Conservation (phyloP, 2,888 invertebrate genomes). For the Argynnis bischoffii region DNA sequence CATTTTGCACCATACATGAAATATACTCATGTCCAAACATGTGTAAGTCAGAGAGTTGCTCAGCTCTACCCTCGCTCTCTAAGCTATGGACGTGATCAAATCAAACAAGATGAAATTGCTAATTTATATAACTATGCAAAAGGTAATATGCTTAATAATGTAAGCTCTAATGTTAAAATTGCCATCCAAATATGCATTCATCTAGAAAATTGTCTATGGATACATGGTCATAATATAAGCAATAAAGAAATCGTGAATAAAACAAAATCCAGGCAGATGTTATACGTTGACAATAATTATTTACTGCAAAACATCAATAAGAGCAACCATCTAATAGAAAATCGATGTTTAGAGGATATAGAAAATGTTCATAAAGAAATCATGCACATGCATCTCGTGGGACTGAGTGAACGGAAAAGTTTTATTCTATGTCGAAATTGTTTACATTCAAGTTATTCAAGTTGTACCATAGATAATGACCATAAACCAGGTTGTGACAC, state of each 20-base stretch:
- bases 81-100: neutral
- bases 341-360: neutral
- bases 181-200: too few relatives aligned
- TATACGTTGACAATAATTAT: conserved; percentile 17
- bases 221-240: neutral
- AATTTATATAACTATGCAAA: neutral
- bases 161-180: too few relatives aligned
- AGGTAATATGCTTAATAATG: neutral
- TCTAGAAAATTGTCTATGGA: too few relatives aligned
- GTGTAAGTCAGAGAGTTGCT: neutral
- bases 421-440: neutral
- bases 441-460: neutral
- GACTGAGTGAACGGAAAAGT: neutral
- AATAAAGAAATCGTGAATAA: neutral
- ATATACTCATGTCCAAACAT: neutral
- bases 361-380: neutral
- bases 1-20: neutral
- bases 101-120: too few relatives aligned
- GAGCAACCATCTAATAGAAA: neutral
- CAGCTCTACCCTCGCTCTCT: neutral
- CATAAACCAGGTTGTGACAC: conserved; percentile 9
- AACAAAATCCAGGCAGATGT: neutral
- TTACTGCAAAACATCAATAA: neutral
- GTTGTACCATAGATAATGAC: neutral
- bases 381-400: neutral